phyloP scores from a whole-genome alignment of 1,140 invertebrate genomes.

The Ceratina japonica region DNA sequence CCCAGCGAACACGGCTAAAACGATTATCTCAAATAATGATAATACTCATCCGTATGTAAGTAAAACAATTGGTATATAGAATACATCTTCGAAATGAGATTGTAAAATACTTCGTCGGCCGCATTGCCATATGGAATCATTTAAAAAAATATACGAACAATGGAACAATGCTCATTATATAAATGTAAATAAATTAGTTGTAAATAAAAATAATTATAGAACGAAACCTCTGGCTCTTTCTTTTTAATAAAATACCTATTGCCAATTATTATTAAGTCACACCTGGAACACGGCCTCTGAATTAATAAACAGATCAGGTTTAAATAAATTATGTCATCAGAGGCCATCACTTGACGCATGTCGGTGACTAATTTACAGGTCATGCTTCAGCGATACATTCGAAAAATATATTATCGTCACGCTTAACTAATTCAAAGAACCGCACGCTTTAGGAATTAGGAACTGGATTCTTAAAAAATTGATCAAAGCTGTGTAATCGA shows the following conservation, averaged over 20 bases:
- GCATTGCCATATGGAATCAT: not conserved
- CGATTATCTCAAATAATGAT: not conserved
- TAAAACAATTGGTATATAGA: not conserved
- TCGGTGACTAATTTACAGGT: not conserved
- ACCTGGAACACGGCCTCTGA: not conserved
- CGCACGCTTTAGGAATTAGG: no score
- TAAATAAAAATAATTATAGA: constrained; percentile 21
- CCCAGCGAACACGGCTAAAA: no score
- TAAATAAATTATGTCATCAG: not conserved
- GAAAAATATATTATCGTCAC: not conserved
- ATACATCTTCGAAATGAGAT: not conserved
- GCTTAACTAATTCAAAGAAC: no score
- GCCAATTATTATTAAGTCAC: not conserved
- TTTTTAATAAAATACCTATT: not conserved
- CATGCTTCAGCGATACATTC: not conserved
- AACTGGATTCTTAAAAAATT: no score
- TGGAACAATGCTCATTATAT: not conserved
- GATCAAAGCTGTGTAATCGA: no score
- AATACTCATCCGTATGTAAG: no score
- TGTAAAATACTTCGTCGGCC: not conserved
- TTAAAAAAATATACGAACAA: constrained; percentile 4
- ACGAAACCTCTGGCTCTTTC: not conserved
- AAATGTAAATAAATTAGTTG: constrained; percentile 29
- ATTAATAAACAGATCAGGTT: constrained; percentile 4
- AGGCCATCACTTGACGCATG: not conserved